These are phyloP conservation scores for Albula goreensis DNA, from an alignment of 2,113 vertebrate species.

Conservation along the genomic window DNA sequence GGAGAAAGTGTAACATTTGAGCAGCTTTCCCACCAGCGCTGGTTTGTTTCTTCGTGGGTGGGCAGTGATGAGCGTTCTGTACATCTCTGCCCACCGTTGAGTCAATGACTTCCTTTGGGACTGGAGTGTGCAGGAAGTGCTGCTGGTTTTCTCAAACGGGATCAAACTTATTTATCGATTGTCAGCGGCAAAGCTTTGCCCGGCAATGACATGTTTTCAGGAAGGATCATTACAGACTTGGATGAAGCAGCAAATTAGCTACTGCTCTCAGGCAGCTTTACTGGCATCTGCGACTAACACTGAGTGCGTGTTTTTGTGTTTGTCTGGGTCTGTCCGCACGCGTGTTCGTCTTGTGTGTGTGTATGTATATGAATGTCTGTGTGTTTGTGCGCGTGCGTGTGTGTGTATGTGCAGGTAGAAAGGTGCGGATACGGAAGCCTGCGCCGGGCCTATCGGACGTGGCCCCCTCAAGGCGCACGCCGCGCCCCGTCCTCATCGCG, in stretches of 20 bases:
- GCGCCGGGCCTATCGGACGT: conserved; percentile 73
- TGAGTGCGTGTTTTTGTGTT: neutral
- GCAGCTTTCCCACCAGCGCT: too few species aligned
- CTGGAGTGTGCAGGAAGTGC: neutral
- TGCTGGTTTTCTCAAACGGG: too few species aligned
- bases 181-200: neutral
- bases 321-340: neutral
- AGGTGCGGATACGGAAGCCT: conserved; percentile 82
- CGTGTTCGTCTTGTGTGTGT: neutral
- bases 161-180: neutral
- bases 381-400: neutral
- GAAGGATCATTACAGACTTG: neutral
- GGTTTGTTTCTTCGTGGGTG: too few species aligned
- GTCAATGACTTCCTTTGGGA: neutral
- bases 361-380: neutral
- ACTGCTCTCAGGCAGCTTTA: neutral
- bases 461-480: conserved; percentile 71
- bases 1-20: too few species aligned
- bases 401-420: conserved; percentile 71
- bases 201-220: neutral
- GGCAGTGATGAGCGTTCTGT: too few species aligned
- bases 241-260: neutral
- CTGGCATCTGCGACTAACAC: neutral
- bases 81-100: neutral
- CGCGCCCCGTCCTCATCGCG: conserved; percentile 74